Evolutionary conservation across 1,140 invertebrate species (phyloP).

Genomic region (Brachionus plicatilis): DNA sequence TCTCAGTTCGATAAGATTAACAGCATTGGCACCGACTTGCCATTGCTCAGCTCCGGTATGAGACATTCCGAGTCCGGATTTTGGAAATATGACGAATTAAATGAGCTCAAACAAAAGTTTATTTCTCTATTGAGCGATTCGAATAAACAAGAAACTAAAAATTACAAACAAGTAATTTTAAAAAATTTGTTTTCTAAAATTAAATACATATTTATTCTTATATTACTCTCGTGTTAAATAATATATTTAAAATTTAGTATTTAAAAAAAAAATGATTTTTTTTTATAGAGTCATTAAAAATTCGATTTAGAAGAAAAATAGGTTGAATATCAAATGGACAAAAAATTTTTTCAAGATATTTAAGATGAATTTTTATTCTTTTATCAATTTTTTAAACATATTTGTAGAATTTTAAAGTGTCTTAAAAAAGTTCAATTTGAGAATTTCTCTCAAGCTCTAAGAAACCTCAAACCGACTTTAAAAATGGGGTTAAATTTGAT

Average conservation of each 20-base stretch:
- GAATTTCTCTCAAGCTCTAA: not conserved
- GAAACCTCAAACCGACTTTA: not conserved
- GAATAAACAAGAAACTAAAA: not conserved
- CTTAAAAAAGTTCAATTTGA: not conserved
- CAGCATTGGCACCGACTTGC: not conserved
- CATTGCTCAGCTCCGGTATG: not conserved
- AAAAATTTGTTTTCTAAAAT: not conserved
- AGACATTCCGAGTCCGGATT: not conserved
- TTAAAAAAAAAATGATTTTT: not conserved
- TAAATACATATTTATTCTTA: not conserved
- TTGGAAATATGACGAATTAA: constrained; percentile 38
- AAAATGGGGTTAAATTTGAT: not conserved
- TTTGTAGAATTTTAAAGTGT: not conserved
- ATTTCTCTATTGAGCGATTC: constrained; percentile 27
- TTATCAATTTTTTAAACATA: not conserved
- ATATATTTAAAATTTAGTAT: not conserved
- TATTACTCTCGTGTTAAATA: not conserved
- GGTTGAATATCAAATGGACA: not conserved
- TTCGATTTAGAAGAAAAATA: not conserved
- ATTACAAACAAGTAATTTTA: not conserved
- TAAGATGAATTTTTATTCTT: not conserved
- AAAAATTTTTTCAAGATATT: not conserved
- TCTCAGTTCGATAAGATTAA: not conserved
- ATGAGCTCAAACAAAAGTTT: constrained; percentile 34
- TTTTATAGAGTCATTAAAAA: not conserved